A percentile compares a stretch with the other conserved stretches of the same genome.
Conservation (phyloP, 2,888 invertebrate species). For the Ceriagrion tenellum region DNA sequence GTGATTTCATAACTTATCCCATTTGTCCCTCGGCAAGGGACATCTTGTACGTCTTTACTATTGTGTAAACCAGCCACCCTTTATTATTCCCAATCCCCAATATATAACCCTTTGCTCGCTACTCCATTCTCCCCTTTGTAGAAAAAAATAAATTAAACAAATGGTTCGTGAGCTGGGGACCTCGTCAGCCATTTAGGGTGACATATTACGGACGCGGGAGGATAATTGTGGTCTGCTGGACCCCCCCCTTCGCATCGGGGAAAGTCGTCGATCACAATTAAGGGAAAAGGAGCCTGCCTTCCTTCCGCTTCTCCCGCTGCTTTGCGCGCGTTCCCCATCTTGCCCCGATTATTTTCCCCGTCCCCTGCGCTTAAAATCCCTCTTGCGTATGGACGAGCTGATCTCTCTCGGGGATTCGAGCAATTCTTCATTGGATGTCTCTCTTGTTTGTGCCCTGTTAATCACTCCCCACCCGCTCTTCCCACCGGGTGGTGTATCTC, state of each 20-base stretch:
- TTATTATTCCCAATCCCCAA: no score
- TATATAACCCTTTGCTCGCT: no score
- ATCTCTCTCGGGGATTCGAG: not conserved
- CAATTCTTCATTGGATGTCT: not conserved
- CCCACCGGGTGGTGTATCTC: not conserved
- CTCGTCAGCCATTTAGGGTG: not conserved
- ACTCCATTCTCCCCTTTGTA: not conserved
- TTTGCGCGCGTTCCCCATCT: not conserved
- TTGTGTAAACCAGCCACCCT: no score
- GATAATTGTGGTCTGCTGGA: conserved; percentile 17
- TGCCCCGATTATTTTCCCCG: not conserved
- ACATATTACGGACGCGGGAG: not conserved
- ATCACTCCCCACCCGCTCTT: not conserved
- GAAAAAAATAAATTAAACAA: not conserved
- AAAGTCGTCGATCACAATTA: conserved; percentile 56
- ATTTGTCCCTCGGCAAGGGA: not conserved
- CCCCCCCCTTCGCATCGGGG: not conserved
- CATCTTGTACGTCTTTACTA: not conserved
- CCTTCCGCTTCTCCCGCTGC: not conserved
- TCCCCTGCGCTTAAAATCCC: not conserved
- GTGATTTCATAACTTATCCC: no score
- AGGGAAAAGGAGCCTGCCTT: not conserved
- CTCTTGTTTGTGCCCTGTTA: not conserved
- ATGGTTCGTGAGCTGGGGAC: not conserved
- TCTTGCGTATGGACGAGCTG: not conserved